Conservation (phyloP, 30 jellyfish, hydroid and myxozoan species). For the Nemopilema nomurai region DNA sequence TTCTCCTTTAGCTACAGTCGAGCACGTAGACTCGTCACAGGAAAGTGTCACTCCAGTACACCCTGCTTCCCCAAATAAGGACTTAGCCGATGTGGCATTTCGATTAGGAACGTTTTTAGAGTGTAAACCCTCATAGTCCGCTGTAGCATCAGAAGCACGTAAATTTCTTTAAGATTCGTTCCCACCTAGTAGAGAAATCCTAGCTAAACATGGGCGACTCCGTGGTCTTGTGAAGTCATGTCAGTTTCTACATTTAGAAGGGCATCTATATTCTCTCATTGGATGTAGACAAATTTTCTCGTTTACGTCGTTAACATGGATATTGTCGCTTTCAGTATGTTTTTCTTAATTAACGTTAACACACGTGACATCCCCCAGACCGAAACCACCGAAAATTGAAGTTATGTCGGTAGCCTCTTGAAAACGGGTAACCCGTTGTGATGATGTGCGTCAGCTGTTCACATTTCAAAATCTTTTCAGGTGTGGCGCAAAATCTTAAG, state of each 20-base stretch:
- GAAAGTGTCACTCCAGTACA: background rate
- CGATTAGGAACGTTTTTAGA: background rate
- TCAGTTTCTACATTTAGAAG: background rate
- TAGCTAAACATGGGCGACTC: background rate
- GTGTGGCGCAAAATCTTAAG: no score
- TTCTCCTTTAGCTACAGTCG: background rate
- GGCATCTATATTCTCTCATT: background rate
- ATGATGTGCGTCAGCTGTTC: no score
- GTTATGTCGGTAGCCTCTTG: no score
- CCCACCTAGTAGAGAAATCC: background rate
- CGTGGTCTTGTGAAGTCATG: background rate
- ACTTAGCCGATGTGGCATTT: constrained; percentile 1
- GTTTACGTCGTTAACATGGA: no score
- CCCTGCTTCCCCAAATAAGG: background rate
- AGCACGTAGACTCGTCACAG: background rate
- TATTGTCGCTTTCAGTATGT: no score
- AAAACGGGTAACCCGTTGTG: no score
- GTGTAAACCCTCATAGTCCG: background rate
- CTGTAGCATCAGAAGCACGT: background rate
- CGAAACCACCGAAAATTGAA: no score
- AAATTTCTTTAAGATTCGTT: background rate
- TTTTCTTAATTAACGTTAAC: no score
- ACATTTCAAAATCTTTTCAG: no score
- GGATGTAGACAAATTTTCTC: no score
- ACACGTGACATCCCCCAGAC: no score